Evolutionary conservation across 2,797 vertebrate genomes (phyloP).

Genomic region (Malurus splendens): DNA sequence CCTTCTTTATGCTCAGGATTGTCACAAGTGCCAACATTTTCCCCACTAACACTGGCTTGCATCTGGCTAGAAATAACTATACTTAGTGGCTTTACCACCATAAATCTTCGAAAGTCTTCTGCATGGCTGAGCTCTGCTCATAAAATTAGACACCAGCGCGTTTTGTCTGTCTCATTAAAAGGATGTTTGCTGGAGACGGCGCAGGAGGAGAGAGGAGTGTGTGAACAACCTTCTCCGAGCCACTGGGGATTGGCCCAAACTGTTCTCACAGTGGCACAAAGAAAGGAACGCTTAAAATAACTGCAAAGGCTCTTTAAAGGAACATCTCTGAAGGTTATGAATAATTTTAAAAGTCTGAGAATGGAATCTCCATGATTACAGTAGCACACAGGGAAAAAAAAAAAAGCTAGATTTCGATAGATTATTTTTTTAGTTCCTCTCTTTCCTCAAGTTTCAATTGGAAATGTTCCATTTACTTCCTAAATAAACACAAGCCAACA

Average conservation of each 20-base stretch:
- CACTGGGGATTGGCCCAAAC: neutral
- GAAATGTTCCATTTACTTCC: neutral
- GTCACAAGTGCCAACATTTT: neutral
- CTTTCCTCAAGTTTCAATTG: neutral
- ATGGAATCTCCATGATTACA: neutral
- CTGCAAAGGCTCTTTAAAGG: neutral
- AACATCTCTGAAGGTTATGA: neutral
- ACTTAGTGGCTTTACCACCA: neutral
- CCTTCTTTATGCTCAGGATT: neutral
- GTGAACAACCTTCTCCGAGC: neutral
- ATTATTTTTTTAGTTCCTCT: neutral
- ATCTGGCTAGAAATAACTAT: neutral
- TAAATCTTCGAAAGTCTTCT: slow-evolving; percentile 35
- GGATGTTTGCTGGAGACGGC: neutral
- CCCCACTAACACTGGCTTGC: neutral
- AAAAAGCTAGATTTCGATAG: neutral
- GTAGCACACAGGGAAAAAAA: neutral
- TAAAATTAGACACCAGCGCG: neutral
- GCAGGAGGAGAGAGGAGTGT: neutral
- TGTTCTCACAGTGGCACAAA: neutral
- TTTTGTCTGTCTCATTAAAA: neutral
- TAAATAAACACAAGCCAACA: neutral
- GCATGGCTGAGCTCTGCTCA: neutral
- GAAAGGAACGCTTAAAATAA: neutral
- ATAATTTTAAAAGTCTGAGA: neutral